Percentiles rank a stretch among this genome's conserved stretches.
Conservation (phyloP, 2,888 invertebrate species). For the Pyrochroa serraticornis region DNA sequence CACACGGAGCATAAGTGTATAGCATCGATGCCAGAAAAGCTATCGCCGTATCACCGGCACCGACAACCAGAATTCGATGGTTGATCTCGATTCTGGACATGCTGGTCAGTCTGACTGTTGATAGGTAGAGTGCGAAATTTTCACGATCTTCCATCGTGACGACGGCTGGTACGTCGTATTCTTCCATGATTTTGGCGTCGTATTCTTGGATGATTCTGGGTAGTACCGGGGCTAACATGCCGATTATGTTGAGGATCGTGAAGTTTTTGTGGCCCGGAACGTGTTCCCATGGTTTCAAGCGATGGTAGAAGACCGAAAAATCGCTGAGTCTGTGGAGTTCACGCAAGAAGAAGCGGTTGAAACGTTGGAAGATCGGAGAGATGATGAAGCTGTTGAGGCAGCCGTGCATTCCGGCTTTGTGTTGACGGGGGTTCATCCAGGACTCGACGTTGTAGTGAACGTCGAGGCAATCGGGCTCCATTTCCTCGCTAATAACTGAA, state of each 20-base stretch:
- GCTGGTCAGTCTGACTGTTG: constrained; percentile 62
- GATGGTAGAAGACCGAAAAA: constrained; percentile 64
- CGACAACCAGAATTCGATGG: constrained; percentile 68
- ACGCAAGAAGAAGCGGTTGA: constrained; percentile 64
- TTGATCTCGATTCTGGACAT: constrained; percentile 62
- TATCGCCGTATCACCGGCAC: constrained; percentile 68
- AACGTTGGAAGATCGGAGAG: constrained; percentile 65
- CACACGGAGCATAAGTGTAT: constrained; percentile 57
- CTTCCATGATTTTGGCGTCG: constrained; percentile 36
- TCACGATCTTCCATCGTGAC: constrained; percentile 32
- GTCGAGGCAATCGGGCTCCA: constrained; percentile 50
- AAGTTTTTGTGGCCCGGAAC: not conserved
- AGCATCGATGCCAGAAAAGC: constrained; percentile 66
- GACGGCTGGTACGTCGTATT: constrained; percentile 19
- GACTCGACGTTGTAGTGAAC: constrained; percentile 55
- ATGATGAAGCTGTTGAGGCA: constrained; percentile 59
- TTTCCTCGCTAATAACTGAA: constrained; percentile 47
- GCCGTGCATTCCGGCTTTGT: constrained; percentile 53
- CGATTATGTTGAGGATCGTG: constrained; percentile 42
- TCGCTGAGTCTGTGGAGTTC: constrained; percentile 66
- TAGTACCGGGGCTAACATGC: constrained; percentile 43
- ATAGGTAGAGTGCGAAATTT: constrained; percentile 62
- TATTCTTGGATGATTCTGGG: constrained; percentile 42
- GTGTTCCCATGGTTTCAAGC: constrained; percentile 59
- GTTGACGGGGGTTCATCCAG: constrained; percentile 48